These are phyloP conservation scores for Falco peregrinus DNA, from an alignment of 2,797 vertebrate genomes.

Conservation along the genomic window DNA sequence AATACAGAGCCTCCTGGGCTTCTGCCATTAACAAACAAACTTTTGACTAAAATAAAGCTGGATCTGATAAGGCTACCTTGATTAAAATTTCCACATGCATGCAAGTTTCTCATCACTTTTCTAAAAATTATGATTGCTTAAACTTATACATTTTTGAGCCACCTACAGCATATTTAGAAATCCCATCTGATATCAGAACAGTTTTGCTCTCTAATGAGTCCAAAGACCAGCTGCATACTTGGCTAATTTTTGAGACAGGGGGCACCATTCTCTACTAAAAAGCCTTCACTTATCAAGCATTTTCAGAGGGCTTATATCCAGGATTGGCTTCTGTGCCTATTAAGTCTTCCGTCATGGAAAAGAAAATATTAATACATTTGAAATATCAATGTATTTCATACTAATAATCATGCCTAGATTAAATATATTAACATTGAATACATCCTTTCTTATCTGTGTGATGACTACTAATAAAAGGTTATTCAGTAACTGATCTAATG, in stretches of 20 bases:
- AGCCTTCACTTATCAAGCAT: neutral
- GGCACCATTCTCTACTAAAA: neutral
- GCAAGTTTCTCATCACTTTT: neutral
- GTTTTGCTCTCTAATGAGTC: neutral
- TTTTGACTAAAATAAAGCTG: neutral
- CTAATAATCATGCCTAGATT: neutral
- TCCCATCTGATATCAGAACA: neutral
- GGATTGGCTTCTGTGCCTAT: neutral
- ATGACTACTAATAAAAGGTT: neutral
- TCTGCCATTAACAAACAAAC: neutral
- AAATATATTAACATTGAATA: neutral
- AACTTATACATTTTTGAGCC: neutral
- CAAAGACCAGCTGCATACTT: neutral
- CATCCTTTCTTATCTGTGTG: neutral
- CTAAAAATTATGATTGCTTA: neutral
- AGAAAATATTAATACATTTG: neutral
- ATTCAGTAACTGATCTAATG: neutral
- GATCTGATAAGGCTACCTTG: neutral
- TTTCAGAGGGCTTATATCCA: neutral
- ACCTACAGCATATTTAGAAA: neutral
- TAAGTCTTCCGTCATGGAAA: neutral
- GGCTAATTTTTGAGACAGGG: neutral
- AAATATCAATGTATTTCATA: neutral
- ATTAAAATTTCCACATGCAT: neutral
- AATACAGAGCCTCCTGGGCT: neutral